phyloP scores from a whole-genome alignment of 2,888 invertebrate species.

The Beris chalybata region DNA sequence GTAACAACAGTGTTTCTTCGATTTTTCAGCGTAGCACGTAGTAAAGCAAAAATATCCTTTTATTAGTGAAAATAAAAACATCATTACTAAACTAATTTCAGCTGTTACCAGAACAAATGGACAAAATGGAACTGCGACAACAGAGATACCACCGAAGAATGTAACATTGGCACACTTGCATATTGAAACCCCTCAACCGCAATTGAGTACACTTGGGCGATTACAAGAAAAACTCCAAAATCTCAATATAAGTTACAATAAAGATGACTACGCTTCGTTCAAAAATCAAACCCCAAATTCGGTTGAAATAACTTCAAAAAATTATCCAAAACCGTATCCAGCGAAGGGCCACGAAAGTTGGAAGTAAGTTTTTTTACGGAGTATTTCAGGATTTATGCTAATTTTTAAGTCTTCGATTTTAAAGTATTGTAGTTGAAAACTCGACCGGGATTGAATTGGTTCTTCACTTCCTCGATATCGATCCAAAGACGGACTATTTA shows the following conservation, averaged over 20 bases:
- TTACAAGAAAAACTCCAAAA: constrained; percentile 25
- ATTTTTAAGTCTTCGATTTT: not conserved
- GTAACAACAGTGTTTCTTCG: too few species aligned
- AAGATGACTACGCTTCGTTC: not conserved
- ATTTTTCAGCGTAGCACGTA: too few species aligned
- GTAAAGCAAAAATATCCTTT: too few species aligned
- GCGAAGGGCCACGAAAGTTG: constrained; percentile 15
- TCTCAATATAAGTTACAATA: not conserved
- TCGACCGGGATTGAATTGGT: constrained; percentile 40
- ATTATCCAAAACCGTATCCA: constrained; percentile 38
- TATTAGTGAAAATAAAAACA: too few species aligned
- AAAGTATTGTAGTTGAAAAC: constrained; percentile 14
- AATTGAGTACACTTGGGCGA: constrained; percentile 37
- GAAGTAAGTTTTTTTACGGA: constrained; percentile 30
- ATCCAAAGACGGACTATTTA: constrained; percentile 39
- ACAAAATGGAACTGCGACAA: too few species aligned
- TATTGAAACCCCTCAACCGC: constrained; percentile 33
- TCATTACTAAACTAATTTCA: too few species aligned
- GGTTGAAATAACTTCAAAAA: constrained; percentile 34
- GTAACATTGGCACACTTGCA: too few species aligned
- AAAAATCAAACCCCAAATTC: constrained; percentile 8
- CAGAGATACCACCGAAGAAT: too few species aligned
- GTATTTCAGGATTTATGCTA: not conserved
- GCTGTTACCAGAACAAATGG: too few species aligned
- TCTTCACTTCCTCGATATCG: constrained; percentile 39